These are phyloP conservation scores for Trogon surrucura DNA, from an alignment of 2,113 vertebrate genomes.

Conservation along the genomic window DNA sequence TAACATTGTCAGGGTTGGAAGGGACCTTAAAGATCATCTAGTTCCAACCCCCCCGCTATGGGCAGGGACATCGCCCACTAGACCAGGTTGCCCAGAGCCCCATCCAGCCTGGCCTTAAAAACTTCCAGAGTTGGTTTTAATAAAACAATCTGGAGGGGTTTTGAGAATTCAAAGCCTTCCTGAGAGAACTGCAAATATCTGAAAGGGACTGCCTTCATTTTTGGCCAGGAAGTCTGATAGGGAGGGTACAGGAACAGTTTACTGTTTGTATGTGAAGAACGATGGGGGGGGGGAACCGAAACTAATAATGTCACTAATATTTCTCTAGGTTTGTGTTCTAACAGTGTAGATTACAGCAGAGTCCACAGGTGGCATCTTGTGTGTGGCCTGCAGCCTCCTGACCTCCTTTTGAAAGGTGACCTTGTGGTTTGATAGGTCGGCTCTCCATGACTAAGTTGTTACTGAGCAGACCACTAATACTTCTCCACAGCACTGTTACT, in stretches of 20 bases:
- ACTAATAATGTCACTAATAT: neutral
- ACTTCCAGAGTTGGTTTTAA: neutral
- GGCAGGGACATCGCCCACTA: too few relatives aligned
- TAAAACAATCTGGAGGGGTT: neutral
- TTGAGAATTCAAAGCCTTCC: neutral
- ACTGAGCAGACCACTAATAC: neutral
- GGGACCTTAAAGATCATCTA: too few relatives aligned
- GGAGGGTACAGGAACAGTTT: neutral
- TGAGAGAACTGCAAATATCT: neutral
- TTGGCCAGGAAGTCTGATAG: neutral
- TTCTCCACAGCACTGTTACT: conserved; percentile 8
- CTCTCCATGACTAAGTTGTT: neutral
- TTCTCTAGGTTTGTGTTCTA: neutral
- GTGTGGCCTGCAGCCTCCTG: neutral
- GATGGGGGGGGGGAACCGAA: neutral
- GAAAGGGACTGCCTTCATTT: neutral
- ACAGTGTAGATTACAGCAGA: neutral
- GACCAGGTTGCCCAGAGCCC: too few relatives aligned
- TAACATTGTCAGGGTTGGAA: too few relatives aligned
- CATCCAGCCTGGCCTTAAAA: too few relatives aligned
- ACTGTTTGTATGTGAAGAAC: neutral
- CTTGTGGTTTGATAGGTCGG: neutral
- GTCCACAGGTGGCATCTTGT: neutral
- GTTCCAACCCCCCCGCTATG: too few relatives aligned
- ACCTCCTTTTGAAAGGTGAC: neutral